Evolutionary conservation across 2,888 invertebrate species (phyloP).

Genomic region (Serrognathus titanus): DNA sequence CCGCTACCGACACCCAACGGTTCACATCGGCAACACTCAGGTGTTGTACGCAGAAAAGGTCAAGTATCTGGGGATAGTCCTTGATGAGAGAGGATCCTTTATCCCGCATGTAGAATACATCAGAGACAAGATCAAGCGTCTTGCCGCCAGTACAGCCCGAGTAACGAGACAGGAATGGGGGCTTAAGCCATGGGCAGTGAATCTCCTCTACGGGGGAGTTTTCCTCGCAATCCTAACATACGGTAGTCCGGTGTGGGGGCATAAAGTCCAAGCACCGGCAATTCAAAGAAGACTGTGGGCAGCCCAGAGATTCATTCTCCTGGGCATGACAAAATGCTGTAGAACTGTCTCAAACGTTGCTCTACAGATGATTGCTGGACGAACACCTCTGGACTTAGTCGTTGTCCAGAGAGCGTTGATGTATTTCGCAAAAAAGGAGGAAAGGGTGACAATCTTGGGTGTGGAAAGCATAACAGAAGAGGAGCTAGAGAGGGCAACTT

Average conservation of each 20-base stretch:
- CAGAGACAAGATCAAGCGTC: background rate
- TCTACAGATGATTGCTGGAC: conserved; percentile 1
- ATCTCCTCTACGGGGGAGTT: too few species aligned
- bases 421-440: background rate
- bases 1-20: background rate
- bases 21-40: background rate
- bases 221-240: too few species aligned
- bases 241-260: too few species aligned
- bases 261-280: background rate
- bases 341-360: too few species aligned
- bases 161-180: too few species aligned
- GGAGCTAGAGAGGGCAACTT: background rate
- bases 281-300: background rate
- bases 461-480: background rate
- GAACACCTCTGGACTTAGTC: background rate
- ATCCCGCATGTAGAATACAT: background rate
- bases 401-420: background rate
- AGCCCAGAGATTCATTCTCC: background rate
- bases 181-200: too few species aligned
- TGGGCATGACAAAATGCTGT: background rate
- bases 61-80: conserved; percentile 3
- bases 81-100: background rate
- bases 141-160: background rate
- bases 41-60: background rate
- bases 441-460: background rate